Evolutionary conservation across 2,113 vertebrate genomes (phyloP), one percentile per base, ranked within the genome.

Genomic region (Colius striatus): DNA sequence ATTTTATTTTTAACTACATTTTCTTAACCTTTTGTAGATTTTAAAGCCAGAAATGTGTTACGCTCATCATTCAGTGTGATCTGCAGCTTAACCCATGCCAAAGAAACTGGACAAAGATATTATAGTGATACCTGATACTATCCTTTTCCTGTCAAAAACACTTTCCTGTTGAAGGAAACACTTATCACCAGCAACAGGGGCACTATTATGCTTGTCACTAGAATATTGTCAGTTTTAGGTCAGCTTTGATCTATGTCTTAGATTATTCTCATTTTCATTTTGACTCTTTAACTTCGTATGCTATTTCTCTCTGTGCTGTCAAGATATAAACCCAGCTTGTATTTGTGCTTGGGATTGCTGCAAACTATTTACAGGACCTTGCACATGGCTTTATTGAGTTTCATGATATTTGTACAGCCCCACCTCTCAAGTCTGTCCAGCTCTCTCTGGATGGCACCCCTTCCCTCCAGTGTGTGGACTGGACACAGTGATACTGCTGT

Each of bases 251-350:
- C 50, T 77, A 45, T 73, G 19, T 58, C 34, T 66, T 92, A 3
- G 66, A 50, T 66, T 60, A 74, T 50, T 75, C 68, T 87, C 60
- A 87, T 94, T 95, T 97, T 92, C 17, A 92, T 79, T 87, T 65
- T 68, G 54, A 29, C 84, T 54, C 60, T 72, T 94, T 26, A 65
- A 15, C 43, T 79, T 66, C 43, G 25, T 55, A 50, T 72, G 10
- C 23, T 53, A 23, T 66, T 83, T 85, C 32, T 89, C 30, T 85
- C 30, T 26, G 58, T 43, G 32, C 4, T 92, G 30, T 87, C 65
- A 81, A 48, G 62, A 88, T 41, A 41, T 41, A 41, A 41, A 12
- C 38, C 38, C 38, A 41, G 38, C 38, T 41, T 41, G 38, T 41
- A 41, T 41, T 41, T 41, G 38, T 41, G 38, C 38, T 41, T 41